Conservation (phyloP, 2,888 invertebrate species). For the Leptura quadrifasciata region DNA sequence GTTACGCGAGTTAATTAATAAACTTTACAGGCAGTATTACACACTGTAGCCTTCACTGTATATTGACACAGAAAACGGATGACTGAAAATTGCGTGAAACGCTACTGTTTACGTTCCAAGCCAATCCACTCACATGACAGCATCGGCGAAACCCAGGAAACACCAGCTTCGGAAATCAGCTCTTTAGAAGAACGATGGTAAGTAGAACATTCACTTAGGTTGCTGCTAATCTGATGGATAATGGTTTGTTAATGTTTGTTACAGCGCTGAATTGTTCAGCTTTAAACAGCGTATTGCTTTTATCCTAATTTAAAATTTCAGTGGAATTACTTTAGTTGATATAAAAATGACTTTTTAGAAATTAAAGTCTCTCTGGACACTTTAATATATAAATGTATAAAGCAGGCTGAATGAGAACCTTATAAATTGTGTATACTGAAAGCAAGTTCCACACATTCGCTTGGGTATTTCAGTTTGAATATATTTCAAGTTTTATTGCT, state of each 20-base stretch:
- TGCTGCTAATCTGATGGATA: background rate
- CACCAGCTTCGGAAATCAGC: background rate
- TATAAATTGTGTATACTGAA: background rate
- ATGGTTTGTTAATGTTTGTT: conserved; percentile 24
- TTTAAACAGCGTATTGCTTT: conserved; percentile 13
- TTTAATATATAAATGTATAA: background rate
- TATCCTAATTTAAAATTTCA: conserved; percentile 3
- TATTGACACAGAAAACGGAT: background rate
- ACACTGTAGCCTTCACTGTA: too few relatives aligned
- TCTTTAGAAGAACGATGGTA: background rate
- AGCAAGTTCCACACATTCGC: background rate
- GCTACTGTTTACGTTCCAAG: background rate
- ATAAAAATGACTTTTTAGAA: background rate
- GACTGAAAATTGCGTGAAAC: background rate
- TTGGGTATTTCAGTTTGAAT: background rate
- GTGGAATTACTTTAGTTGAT: background rate
- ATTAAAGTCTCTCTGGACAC: background rate
- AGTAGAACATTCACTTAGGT: background rate
- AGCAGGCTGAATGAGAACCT: background rate
- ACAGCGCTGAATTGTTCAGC: background rate
- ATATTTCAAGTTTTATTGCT: background rate
- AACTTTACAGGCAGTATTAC: too few relatives aligned
- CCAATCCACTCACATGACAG: conserved; percentile 3
- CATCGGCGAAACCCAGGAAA: background rate
- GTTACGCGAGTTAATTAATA: too few relatives aligned